Evolutionary conservation across 2,888 invertebrate species (phyloP), one percentile per base, ranked within the genome.

Genomic region (Abrostola tripartita): DNA sequence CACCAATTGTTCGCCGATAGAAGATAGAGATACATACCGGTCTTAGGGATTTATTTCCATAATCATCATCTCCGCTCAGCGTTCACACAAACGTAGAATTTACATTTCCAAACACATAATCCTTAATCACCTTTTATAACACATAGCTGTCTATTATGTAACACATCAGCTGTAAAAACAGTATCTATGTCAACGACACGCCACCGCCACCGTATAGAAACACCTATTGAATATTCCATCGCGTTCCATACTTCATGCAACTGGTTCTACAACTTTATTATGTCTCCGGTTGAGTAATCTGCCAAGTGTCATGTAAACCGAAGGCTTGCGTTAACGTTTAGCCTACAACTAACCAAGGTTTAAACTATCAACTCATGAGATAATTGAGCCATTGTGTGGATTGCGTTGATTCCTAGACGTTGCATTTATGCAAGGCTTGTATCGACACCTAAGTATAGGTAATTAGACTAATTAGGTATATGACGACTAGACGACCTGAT

Each of bases 301-400:
- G 36, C n/a, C 40, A 50, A 12, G 54, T 66, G 52, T 67, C 73
- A 73, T 50, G 42, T 41, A 56, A 41, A 60, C 24, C 50, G 71
- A 59, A 49, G 76, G 60, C 36, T 57, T 69, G 53, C 56, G 44
- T 55, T 50, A 71, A 38, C 58, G 37, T 54, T 40, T 75, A 65
- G 38, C 75, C 51, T 41, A 65, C 57, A 52, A 59, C 71, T 14
- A 51, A 40, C 47, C 78, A 75, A 75, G 74, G 78, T 66, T 64
- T 44, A 50, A 57, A 10, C 47, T 57, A 65, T 65, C 56, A 62
- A 52, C 68, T 72, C 57, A 61, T 64, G 64, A 64, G 60, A 65
- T 74, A 78, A 76, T 74, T 58, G 57, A 10, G 42, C 71, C 42
- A 75, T 76, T 78, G 78, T 75, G 62, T 24, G 41, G 14, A 12